Base-by-base conservation (phyloP, 2,888 invertebrate genomes). In the Phlogophora meticulosa region DNA sequence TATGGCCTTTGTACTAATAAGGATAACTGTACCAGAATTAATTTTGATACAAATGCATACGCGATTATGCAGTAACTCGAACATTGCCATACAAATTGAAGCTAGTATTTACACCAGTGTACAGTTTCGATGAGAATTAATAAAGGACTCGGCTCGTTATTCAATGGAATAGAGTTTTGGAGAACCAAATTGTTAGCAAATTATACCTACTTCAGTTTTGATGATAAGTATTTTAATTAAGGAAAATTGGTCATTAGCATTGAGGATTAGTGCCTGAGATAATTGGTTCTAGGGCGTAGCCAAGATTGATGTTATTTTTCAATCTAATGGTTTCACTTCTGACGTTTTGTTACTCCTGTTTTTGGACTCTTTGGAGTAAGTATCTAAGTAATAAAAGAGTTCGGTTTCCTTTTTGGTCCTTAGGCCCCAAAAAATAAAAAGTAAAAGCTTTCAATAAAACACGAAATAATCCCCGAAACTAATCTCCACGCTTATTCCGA, bases 381-480 rank as follows among this genome's bases (percentile, higher is more conserved):
- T 17, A 34, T 40, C 24, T 28, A 28, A 28, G 28, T 28, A 28
- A 28, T 28, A 28, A 28, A 28, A 28, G 28, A n/a, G 4, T 28
- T 28, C 5, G 28, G 2, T 28, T 28, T 28, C 4, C 28, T 28
- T 4, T 5, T 28, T 10, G 28, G 17, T 28, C 9, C 34, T 59
- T 51, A 38, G 49, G 17, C 40, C 53, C 34, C 24, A 17, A 5
- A 48, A 32, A 24, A 42, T 78, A 65, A 75, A 78, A 75, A 65
- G 66, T 45, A 49, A 78, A 61, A 65, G 60, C 52, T 49, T n/a
- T 46, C 53, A 73, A 75, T 61, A 65, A 78, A 78, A 65, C 74
- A 36, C 36, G 13, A 58, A 75, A 65, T 64, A 60, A 74, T 72
- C 59, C 24, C 53, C 3, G 38, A 69, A 75, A 76, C 62, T 80